Evolutionary conservation across 2,797 vertebrate species (phyloP), one percentile per base, ranked within the genome.

Genomic region (Setipinna tenuifilis): DNA sequence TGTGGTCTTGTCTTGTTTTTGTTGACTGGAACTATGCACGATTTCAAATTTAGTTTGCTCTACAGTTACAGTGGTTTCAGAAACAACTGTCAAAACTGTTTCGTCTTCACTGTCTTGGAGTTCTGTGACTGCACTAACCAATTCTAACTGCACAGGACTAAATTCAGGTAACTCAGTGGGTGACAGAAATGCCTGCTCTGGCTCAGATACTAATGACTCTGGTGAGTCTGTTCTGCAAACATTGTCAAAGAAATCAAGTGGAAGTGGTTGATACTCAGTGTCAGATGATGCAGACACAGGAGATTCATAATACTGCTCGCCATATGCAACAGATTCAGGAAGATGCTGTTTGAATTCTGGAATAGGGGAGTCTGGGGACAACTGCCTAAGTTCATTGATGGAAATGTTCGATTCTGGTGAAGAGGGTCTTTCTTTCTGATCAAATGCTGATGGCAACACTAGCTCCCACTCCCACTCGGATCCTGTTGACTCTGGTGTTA

Each of bases 341-440:
- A 88, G 81, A 86, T 82, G 87, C 23, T 31, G 86, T 87, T 57
- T 84, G 89, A 93, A 93, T 11, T 89, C 89, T 50, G 92, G 92
- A 62, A 94, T 41, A 41, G 93, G 92, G 84, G 93, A 94, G 82
- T 94, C 94, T 80, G 92, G 89, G 1, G 90, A 91, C 61, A 88
- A 59, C 25, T 88, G 87, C 23, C 83, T 89, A 58, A 88, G 48
- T 44, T 89, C 87, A 85, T 86, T 89, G 50, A 85, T 10, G 78
- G 91, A 92, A 35, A 31, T 82, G 17, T 84, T 25, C 81, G 90
- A 90, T 82, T 89, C 87, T 71, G 89, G 87, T 28, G 87, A 90
- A 65, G 84, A 89, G 21, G 83, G 85, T 16, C 82, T 87, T 85
- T 41, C 83, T 84, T 82, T 88, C 83, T 62, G 35, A 21, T 85